Conservation (phyloP, 2,113 vertebrate species). For the Elephas maximus region DNA sequence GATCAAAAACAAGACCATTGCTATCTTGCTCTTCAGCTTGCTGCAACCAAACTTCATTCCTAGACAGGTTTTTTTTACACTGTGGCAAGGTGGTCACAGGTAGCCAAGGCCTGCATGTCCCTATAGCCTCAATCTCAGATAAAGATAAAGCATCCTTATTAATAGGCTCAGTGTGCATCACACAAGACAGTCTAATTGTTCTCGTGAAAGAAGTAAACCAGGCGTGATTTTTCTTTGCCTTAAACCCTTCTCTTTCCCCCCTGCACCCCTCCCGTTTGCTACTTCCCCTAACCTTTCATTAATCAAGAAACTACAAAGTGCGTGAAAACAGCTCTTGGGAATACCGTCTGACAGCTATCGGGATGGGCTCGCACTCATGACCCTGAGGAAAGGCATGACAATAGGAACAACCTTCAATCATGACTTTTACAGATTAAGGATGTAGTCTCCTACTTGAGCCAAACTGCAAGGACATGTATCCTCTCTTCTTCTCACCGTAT, state of each 20-base stretch:
- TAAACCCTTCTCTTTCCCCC: background rate
- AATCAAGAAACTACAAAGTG: background rate
- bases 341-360: background rate
- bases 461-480: no score
- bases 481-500: no score
- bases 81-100: background rate
- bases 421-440: background rate
- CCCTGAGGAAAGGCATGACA: background rate
- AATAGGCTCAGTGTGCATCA: background rate
- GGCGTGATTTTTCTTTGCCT: background rate
- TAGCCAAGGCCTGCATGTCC: background rate
- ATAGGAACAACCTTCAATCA: background rate
- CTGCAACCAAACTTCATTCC: background rate
- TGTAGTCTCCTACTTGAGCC: background rate
- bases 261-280: no score
- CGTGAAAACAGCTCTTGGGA: background rate
- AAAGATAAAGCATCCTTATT: background rate
- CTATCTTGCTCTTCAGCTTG: background rate
- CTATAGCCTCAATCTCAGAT: background rate
- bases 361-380: background rate
- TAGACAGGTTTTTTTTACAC: background rate
- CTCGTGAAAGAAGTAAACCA: background rate
- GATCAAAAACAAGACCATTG: background rate
- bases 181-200: background rate
- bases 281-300: background rate